Evolutionary conservation across 2,888 invertebrate genomes (phyloP).

Genomic region (Cosmorhoe ocellata): DNA sequence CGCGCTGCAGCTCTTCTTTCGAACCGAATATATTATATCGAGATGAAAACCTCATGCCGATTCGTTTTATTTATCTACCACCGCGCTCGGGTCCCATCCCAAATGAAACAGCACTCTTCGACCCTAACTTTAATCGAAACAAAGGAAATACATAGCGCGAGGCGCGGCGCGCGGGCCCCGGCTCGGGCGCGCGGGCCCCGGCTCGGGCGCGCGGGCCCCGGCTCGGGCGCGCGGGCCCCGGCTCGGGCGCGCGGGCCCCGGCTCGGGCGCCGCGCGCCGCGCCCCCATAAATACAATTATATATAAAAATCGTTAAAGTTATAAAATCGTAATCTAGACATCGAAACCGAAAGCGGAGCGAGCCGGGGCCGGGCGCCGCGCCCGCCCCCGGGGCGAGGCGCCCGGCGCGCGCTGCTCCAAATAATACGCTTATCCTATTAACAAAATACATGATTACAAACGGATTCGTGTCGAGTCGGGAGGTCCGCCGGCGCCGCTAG

Average conservation of each 20-base stretch:
- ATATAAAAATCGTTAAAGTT: conserved; percentile 19
- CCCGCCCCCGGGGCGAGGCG: not conserved
- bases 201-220: no score
- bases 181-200: no score
- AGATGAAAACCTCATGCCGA: conserved; percentile 38
- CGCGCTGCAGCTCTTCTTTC: conserved; percentile 43
- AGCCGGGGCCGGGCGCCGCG: no score
- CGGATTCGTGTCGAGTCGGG: not conserved
- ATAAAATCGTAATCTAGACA: conserved; percentile 20
- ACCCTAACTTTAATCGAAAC: conserved; percentile 75
- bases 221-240: no score
- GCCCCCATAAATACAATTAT: conserved; percentile 12
- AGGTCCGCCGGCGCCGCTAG: no score
- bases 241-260: conserved; percentile 23
- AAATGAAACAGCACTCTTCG: conserved; percentile 52
- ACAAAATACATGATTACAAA: conserved; percentile 27
- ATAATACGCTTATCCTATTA: conserved; percentile 24
- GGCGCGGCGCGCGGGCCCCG: conserved; percentile 6
- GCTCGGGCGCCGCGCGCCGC: no score
- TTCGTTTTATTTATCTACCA: conserved; percentile 13
- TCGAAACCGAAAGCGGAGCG: not conserved
- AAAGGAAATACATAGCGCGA: conserved; percentile 60
- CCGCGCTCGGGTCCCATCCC: not conserved
- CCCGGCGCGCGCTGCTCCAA: not conserved
- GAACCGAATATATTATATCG: conserved; percentile 56